Evolutionary conservation across 2,797 vertebrate species (phyloP), one percentile per base, ranked within the genome.

Genomic region (Dryobates pubescens): DNA sequence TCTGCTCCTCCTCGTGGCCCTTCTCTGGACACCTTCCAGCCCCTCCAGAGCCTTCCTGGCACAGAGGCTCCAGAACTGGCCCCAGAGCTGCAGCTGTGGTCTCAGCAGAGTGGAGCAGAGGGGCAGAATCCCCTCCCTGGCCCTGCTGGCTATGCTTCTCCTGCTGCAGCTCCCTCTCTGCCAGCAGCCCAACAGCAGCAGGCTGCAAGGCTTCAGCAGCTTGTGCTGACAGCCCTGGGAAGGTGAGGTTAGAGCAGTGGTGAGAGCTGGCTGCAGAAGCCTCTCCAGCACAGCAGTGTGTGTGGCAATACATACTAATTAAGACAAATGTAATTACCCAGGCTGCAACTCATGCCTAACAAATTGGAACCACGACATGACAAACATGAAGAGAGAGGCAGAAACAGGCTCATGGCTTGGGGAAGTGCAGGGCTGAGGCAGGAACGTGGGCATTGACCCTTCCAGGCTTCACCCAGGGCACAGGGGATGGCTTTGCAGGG

Each of bases 321-420:
- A 92, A 96, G 94, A 96, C 90, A 96, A 95, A 96, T 96, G 92
- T 95, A 96, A 96, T 95, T 96, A 96, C 73, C 64, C 78, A 91
- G 89, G 83, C 82, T 96, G 71, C 91, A 92, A 80, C 57, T 94
- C 94, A 90, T 88, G 94, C 92, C 92, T 92, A 90, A 89, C 76
- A 82, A 95, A 92, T 96, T 88, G 79, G 92, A 93, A 92, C 77
- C 71, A 74, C 95, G 92, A 82, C 77, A 88, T 47, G 81, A 72
- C 90, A 89, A 86, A 91, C 70, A 49, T 27, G 76, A 75, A 74
- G 70, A 85, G 86, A 82, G 61, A 51, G 70, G 73, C 4, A 29
- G 64, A 82, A 82, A 22, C 23, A 36, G 63, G 64, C 81, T 58
- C 16, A 11, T 0, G n/a, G 53, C 32, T 63, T 30, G 13, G 67